Percentiles rank a stretch among this genome's conserved stretches.
Evolutionary conservation across 2,888 invertebrate species (phyloP).

Genomic region (Fragum sueziense): DNA sequence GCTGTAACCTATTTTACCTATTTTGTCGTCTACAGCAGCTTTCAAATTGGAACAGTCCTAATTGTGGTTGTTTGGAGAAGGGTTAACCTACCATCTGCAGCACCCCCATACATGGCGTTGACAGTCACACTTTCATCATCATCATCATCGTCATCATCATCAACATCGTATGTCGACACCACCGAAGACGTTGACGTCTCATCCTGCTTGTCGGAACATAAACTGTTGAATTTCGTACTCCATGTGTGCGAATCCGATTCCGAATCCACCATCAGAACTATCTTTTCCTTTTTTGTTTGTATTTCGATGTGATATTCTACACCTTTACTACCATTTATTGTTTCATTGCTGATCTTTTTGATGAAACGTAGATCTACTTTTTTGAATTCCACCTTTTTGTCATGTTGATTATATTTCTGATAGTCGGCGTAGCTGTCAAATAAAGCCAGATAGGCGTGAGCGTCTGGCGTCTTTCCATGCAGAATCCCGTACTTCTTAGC

Average conservation of each 20-base stretch:
- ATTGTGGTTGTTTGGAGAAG: too few relatives aligned
- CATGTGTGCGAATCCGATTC: slow-evolving; percentile 53
- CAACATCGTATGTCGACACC: background rate
- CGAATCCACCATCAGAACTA: slow-evolving; percentile 41
- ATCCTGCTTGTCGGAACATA: slow-evolving; percentile 11
- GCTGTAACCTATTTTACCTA: too few relatives aligned
- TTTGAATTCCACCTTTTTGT: slow-evolving; percentile 46
- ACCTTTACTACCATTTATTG: slow-evolving; percentile 32
- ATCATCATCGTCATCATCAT: slow-evolving; percentile 29
- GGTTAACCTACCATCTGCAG: slow-evolving; percentile 25
- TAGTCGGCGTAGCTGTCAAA: slow-evolving; percentile 46
- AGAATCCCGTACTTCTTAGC: slow-evolving; percentile 53
- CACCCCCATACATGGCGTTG: slow-evolving; percentile 52
- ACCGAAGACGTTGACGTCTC: slow-evolving; percentile 12
- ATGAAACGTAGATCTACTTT: slow-evolving; percentile 51
- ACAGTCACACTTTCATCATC: slow-evolving; percentile 43
- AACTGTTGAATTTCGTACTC: slow-evolving; percentile 39
- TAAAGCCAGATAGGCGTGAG: slow-evolving; percentile 50
- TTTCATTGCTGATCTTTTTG: slow-evolving; percentile 34
- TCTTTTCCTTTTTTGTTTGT: slow-evolving; percentile 50
- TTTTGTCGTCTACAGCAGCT: too few relatives aligned
- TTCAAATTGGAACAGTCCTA: too few relatives aligned
- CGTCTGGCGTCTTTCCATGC: slow-evolving; percentile 36
- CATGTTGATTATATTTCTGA: background rate
- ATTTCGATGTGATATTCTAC: slow-evolving; percentile 54